Evolutionary conservation across 2,113 vertebrate genomes (phyloP).

Genomic region (Neoarius graeffei): DNA sequence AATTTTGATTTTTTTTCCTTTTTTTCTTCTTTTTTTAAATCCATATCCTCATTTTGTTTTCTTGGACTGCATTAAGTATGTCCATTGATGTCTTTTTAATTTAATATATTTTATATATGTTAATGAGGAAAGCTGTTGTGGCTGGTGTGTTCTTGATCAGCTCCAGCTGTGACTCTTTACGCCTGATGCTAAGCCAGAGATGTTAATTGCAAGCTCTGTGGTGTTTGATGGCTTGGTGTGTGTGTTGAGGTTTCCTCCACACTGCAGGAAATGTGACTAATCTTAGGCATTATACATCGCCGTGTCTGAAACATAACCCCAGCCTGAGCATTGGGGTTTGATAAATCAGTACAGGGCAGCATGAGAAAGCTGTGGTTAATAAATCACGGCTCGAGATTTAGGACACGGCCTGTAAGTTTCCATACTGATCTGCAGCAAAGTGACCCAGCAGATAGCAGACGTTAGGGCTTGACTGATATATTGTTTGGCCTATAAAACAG

Average conservation of each 20-base stretch:
- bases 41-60: too few relatives aligned
- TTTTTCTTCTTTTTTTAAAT: too few relatives aligned
- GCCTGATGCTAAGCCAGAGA: slow-evolving; percentile 34
- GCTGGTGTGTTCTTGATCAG: slow-evolving; percentile 45
- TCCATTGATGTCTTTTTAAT: too few relatives aligned
- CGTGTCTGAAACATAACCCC: neutral
- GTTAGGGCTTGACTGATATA: slow-evolving; percentile 4
- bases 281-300: slow-evolving; percentile 15
- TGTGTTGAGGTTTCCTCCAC: slow-evolving; percentile 31
- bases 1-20: too few relatives aligned
- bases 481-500: neutral
- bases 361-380: neutral
- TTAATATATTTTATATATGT: neutral
- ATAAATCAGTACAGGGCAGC: neutral
- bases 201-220: slow-evolving; percentile 45
- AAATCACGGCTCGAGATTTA: slow-evolving; percentile 13
- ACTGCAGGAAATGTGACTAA: slow-evolving; percentile 21
- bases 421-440: neutral
- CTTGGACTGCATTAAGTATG: too few relatives aligned
- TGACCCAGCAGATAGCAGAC: neutral
- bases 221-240: slow-evolving; percentile 52
- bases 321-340: neutral
- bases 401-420: neutral
- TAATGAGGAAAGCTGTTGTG: neutral
- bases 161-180: slow-evolving; percentile 13